Evolutionary conservation across 2,888 invertebrate species (phyloP).

Genomic region (Epirrhoe tristata): DNA sequence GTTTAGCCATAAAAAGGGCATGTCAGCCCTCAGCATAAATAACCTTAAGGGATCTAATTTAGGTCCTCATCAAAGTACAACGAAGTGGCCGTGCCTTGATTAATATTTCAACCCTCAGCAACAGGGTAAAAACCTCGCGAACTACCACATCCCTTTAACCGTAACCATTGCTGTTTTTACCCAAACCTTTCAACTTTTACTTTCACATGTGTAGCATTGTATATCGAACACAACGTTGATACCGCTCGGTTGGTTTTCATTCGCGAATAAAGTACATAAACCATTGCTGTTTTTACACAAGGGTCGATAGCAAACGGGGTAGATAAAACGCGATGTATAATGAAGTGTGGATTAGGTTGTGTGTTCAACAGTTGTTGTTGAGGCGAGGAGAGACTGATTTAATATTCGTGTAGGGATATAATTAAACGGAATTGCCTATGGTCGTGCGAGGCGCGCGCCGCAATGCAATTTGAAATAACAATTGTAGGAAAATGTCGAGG

Average conservation of each 20-base stretch:
- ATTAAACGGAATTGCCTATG: slow-evolving; percentile 42
- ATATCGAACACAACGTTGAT: not conserved
- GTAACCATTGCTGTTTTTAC: slow-evolving; percentile 25
- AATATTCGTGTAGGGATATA: slow-evolving; percentile 38
- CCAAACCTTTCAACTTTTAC: not conserved
- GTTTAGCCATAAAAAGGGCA: slow-evolving; percentile 39
- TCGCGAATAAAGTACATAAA: not conserved
- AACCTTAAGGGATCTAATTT: slow-evolving; percentile 55
- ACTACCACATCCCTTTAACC: not conserved
- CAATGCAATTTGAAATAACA: slow-evolving; percentile 23
- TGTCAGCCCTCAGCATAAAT: slow-evolving; percentile 45
- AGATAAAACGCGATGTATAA: slow-evolving; percentile 29
- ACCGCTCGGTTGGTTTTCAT: not conserved
- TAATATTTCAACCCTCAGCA: slow-evolving; percentile 54
- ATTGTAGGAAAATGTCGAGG: slow-evolving; percentile 13
- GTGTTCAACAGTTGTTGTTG: slow-evolving; percentile 38
- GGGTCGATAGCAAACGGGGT: not conserved
- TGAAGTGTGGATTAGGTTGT: not conserved
- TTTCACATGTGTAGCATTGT: slow-evolving; percentile 18
- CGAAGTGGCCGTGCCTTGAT: slow-evolving; percentile 49
- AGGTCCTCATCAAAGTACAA: slow-evolving; percentile 53
- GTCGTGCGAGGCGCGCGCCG: slow-evolving; percentile 11
- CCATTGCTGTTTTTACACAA: slow-evolving; percentile 20
- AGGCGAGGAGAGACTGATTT: slow-evolving; percentile 27
- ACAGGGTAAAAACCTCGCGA: slow-evolving; percentile 37